Percentiles rank a stretch among this genome's conserved stretches.
These are phyloP conservation scores for Megaceryle maxima DNA, from an alignment of 2,113 vertebrate species.

Conservation along the genomic window DNA sequence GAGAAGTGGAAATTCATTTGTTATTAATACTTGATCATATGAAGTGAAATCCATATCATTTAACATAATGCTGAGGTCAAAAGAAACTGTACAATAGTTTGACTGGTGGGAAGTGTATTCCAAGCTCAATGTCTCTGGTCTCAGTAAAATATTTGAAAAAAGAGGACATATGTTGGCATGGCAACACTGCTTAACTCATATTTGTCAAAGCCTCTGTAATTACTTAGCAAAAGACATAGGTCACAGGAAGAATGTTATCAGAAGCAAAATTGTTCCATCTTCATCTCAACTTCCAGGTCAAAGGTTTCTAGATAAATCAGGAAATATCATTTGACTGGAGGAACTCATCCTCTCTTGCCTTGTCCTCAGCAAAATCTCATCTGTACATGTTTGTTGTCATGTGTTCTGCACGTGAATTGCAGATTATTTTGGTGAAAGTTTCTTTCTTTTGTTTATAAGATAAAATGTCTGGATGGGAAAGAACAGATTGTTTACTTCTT, in stretches of 20 bases:
- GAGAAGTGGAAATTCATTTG: neutral
- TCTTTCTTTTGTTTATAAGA: neutral
- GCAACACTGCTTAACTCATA: constrained; percentile 43
- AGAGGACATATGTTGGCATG: constrained; percentile 33
- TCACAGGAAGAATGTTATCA: constrained; percentile 36
- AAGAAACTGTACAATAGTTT: neutral
- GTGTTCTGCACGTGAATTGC: neutral
- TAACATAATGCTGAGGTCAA: neutral
- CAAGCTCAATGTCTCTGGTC: neutral
- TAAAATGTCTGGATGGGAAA: neutral
- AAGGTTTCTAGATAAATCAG: constrained; percentile 30
- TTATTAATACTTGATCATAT: neutral
- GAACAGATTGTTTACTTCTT: neutral
- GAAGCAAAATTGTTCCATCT: constrained; percentile 10
- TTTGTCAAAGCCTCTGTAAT: constrained; percentile 32
- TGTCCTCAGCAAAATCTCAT: neutral
- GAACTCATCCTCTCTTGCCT: neutral
- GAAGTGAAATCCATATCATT: neutral
- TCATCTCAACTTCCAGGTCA: constrained; percentile 1
- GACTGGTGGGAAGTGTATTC: neutral
- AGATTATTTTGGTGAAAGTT: neutral
- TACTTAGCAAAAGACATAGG: constrained; percentile 16
- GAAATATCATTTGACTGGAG: neutral
- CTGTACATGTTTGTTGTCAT: fast-evolving
- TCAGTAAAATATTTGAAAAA: neutral